phyloP scores from a whole-genome alignment of 30 jellyfish, hydroid and myxozoan species.

The Pseudorhiza aurosa region DNA sequence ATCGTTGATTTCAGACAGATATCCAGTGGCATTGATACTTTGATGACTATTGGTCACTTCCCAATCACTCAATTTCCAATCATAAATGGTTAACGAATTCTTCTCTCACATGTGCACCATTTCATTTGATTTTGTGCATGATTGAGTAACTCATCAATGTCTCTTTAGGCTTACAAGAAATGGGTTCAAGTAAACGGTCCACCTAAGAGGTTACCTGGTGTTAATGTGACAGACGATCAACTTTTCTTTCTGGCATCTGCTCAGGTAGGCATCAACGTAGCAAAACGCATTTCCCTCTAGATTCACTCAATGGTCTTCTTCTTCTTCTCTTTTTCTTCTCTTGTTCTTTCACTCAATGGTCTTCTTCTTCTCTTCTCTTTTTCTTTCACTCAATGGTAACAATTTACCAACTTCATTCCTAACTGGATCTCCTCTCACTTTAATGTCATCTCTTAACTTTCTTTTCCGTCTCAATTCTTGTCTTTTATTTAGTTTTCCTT shows the following conservation, averaged over 20 bases:
- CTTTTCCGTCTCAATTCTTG: too few species aligned
- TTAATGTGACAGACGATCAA: slow-evolving; percentile 92
- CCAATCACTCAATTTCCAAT: too few species aligned
- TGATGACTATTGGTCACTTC: too few species aligned
- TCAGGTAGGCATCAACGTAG: slow-evolving; percentile 90
- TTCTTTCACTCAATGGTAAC: too few species aligned
- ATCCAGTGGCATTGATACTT: too few species aligned
- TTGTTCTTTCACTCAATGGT: neutral
- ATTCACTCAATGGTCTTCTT: neutral
- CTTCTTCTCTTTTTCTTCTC: neutral
- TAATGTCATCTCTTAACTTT: too few species aligned
- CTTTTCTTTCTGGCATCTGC: slow-evolving; percentile 88
- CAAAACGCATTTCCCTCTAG: neutral
- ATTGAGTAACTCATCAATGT: neutral
- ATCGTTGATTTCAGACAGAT: too few species aligned
- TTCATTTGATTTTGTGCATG: neutral
- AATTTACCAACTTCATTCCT: too few species aligned
- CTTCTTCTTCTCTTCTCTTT: too few species aligned
- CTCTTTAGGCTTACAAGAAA: slow-evolving; percentile 86
- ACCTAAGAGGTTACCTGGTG: slow-evolving; percentile 89
- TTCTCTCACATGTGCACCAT: neutral
- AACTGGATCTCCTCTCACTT: too few species aligned
- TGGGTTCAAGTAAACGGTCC: slow-evolving; percentile 74
- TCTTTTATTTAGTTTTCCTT: too few species aligned
- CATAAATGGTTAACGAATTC: too few species aligned